Percentiles rank a stretch among this genome's conserved stretches.
Evolutionary conservation across 2,888 invertebrate genomes (phyloP).

Genomic region (Nomada ruficornis): DNA sequence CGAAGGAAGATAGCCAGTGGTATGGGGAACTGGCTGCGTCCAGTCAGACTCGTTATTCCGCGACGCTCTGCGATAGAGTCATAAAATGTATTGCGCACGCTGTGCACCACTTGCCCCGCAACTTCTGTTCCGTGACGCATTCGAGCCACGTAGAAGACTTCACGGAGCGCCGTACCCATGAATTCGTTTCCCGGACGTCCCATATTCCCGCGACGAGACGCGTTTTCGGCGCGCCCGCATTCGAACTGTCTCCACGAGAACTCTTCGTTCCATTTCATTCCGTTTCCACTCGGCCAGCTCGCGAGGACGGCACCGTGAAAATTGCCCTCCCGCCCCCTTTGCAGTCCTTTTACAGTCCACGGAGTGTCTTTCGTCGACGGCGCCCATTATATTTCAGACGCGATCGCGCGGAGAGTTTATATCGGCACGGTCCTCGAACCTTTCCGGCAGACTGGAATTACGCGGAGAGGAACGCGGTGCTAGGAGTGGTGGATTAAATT

Average conservation of each 20-base stretch:
- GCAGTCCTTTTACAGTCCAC: not conserved
- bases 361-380: not conserved
- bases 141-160: slow-evolving; percentile 58
- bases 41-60: slow-evolving; percentile 41
- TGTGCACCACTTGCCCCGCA: slow-evolving; percentile 32
- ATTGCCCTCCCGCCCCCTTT: slow-evolving; percentile 2
- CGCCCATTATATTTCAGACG: not conserved
- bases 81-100: slow-evolving; percentile 33
- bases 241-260: not conserved
- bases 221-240: slow-evolving; percentile 22
- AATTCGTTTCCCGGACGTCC: slow-evolving; percentile 63
- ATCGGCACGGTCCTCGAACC: not conserved
- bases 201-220: slow-evolving; percentile 21
- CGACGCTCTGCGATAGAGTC: slow-evolving; percentile 38
- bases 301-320: not conserved
- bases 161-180: slow-evolving; percentile 41
- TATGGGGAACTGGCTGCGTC: slow-evolving; percentile 23
- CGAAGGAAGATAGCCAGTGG: not conserved
- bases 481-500: slow-evolving; percentile 35
- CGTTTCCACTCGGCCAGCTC: not conserved
- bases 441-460: not conserved
- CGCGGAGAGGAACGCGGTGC: not conserved
- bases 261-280: not conserved
- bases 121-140: slow-evolving; percentile 36
- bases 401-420: not conserved